Percentiles rank a stretch among this genome's conserved stretches.
Conservation (phyloP, 2,113 vertebrate species). For the Eleginops maclovinus region DNA sequence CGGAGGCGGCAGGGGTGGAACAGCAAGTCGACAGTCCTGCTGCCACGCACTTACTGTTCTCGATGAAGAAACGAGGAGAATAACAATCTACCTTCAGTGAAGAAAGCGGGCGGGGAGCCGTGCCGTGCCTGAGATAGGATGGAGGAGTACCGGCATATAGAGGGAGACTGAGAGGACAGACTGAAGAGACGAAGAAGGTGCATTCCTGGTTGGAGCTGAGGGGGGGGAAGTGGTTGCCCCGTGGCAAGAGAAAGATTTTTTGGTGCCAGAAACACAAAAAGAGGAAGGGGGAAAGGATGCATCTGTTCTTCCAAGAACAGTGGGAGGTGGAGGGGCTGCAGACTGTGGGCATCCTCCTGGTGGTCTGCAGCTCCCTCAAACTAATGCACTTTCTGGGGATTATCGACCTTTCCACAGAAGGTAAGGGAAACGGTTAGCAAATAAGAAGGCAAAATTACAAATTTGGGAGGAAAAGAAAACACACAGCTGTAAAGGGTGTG, state of each 20-base stretch:
- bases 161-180: conserved; percentile 68
- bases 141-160: conserved; percentile 65
- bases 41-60: conserved; percentile 48
- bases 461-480: conserved; percentile 10
- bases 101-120: conserved; percentile 49
- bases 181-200: conserved; percentile 48
- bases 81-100: conserved; percentile 67
- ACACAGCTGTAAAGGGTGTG: conserved; percentile 3
- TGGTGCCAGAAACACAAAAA: conserved; percentile 42
- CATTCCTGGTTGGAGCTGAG: conserved; percentile 54
- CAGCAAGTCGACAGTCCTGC: conserved; percentile 58
- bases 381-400: conserved; percentile 87
- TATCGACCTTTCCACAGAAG: conserved; percentile 82
- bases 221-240: conserved; percentile 49
- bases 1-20: conserved; percentile 49
- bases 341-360: conserved; percentile 85
- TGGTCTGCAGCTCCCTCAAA: conserved; percentile 87
- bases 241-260: conserved; percentile 45
- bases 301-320: conserved; percentile 81
- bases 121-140: conserved; percentile 61
- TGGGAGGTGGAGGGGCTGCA: conserved; percentile 88
- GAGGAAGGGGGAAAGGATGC: conserved; percentile 68
- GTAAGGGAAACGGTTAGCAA: conserved; percentile 69
- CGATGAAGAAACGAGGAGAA: conserved; percentile 71
- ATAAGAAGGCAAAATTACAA: conserved; percentile 42